phyloP scores from a whole-genome alignment of 2,797 vertebrate genomes.

The Pseudomugil gertrudae region DNA sequence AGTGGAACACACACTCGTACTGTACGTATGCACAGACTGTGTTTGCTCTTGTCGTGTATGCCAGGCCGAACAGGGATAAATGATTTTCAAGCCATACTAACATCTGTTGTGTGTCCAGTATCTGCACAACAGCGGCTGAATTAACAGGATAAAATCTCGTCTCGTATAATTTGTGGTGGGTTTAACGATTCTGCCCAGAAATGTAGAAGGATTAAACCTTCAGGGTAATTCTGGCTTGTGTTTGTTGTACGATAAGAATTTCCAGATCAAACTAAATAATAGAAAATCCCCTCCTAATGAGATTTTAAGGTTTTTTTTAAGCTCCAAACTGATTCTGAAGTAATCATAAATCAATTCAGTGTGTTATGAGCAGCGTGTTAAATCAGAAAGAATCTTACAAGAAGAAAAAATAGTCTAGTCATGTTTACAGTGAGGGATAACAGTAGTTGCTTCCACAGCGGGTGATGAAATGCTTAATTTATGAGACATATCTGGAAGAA shows the following conservation, averaged over 20 bases:
- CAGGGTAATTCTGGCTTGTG: not conserved
- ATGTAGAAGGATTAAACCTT: not conserved
- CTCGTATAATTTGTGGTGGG: not conserved
- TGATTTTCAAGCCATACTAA: conserved; percentile 2
- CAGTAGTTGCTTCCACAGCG: not conserved
- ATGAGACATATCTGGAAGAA: conserved; percentile 18
- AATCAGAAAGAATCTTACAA: no score
- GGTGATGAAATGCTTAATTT: conserved; percentile 3
- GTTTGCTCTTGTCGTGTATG: not conserved
- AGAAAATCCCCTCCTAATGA: not conserved
- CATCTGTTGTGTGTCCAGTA: not conserved
- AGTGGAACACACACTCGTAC: not conserved
- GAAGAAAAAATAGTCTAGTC: not conserved
- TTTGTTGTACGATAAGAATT: not conserved
- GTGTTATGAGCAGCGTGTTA: no score
- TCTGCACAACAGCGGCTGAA: not conserved
- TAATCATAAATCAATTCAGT: not conserved
- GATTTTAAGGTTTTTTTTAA: not conserved
- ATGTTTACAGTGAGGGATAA: not conserved
- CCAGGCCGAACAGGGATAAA: not conserved
- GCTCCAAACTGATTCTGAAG: not conserved
- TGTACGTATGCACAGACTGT: not conserved
- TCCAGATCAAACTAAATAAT: not conserved
- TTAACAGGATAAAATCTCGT: not conserved
- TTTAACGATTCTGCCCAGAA: not conserved